phyloP scores from a whole-genome alignment of 2,113 vertebrate species.

The Natator depressus region DNA sequence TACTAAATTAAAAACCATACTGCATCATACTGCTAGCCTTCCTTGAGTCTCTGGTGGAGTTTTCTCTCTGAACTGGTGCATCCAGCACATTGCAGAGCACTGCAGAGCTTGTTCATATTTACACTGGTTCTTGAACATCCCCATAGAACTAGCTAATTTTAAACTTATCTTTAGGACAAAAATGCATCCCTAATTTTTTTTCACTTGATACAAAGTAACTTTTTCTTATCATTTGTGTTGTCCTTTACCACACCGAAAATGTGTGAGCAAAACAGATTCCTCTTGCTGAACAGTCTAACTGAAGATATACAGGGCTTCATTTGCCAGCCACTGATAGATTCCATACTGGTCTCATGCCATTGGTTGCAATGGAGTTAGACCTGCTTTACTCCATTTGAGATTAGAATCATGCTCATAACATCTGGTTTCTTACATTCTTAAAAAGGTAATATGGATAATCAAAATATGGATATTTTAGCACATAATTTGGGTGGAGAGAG shows the following conservation, averaged over 20 bases:
- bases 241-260: neutral
- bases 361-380: neutral
- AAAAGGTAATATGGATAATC: neutral
- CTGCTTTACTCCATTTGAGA: neutral
- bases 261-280: neutral
- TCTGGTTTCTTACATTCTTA: neutral
- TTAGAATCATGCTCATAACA: fast-evolving
- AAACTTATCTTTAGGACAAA: neutral
- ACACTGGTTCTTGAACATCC: neutral
- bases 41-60: neutral
- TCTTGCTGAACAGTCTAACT: neutral
- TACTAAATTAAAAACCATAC: neutral
- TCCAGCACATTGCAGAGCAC: neutral
- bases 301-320: neutral
- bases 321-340: neutral
- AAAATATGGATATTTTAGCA: neutral
- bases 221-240: neutral
- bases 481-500: neutral
- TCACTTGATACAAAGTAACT: neutral
- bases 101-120: neutral
- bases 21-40: neutral
- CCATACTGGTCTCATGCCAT: neutral
- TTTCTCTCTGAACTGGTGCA: neutral
- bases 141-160: neutral
- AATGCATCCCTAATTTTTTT: neutral